Evolutionary conservation across 2,113 vertebrate genomes (phyloP).

Genomic region (Lota lota): DNA sequence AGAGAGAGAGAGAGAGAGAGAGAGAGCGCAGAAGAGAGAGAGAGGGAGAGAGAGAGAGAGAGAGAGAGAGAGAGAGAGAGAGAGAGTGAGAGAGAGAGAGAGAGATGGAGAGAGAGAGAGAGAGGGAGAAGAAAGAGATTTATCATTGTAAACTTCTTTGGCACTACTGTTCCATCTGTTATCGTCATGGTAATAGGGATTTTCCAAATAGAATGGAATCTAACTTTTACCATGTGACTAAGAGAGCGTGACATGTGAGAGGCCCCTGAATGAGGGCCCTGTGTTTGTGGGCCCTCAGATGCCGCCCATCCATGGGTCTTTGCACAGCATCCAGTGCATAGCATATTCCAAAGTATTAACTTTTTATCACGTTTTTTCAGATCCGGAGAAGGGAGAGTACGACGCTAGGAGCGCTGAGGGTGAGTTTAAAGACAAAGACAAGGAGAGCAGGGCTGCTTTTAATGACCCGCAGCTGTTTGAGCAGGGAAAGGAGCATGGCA

Average conservation of each 20-base stretch:
- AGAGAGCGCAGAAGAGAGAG: too few relatives aligned
- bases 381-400: constrained; percentile 26
- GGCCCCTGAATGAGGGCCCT: constrained; percentile 4
- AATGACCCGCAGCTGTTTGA: constrained; percentile 39
- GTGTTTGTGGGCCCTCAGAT: constrained; percentile 1
- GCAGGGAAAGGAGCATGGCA: constrained; percentile 3
- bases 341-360: constrained; percentile 16
- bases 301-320: constrained; percentile 11
- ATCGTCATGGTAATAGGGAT: too few relatives aligned
- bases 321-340: constrained; percentile 40
- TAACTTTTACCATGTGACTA: too few relatives aligned
- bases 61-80: too few relatives aligned
- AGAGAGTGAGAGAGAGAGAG: too few relatives aligned
- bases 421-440: constrained; percentile 35
- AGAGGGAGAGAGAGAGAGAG: too few relatives aligned
- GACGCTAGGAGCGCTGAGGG: constrained; percentile 12
- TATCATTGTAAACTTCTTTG: too few relatives aligned
- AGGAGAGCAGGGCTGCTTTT: constrained; percentile 31
- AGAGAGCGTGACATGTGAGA: background rate
- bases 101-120: too few relatives aligned
- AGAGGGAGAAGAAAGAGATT: too few relatives aligned
- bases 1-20: too few relatives aligned
- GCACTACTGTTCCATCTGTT: too few relatives aligned
- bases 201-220: too few relatives aligned
- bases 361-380: constrained; percentile 28